Base-by-base conservation (phyloP, 2,113 vertebrate species). In the Periophthalmus modestus region DNA sequence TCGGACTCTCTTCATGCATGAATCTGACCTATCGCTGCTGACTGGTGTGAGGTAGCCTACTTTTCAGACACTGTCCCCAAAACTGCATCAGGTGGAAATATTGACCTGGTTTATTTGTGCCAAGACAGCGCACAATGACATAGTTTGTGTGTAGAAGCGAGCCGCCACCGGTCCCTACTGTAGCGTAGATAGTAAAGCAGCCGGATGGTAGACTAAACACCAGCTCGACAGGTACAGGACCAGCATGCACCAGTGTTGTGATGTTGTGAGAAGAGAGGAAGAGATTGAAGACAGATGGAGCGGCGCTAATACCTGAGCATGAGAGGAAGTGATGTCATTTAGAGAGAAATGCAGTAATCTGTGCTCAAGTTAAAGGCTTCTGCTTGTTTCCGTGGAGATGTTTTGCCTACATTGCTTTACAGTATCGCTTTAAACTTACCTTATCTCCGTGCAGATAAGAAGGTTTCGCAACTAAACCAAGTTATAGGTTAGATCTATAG, bases 21-120 rank as follows among this genome's bases (percentile, higher is more conserved):
- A 61, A 61, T 23, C 58, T 33, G 58, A 15, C 58, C 58, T 6
- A 16, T 33, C 24, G 15, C 5, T 15, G 58, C 13, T 9, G 28
- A 34, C 59, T 34, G 59, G 59, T 62, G 59, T 10, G 28, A 62
- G 28, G 5, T 34, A 62, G 28, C 59, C 59, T 62, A 62, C 59
- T 62, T 62, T 62, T 7, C 59, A 62, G 14, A 10, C 24, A 18
- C 28, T 62, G 59, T 62, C 59, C 59, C 59, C 59, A 62, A 62
- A 62, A 62, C 59, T 18, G 59, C 59, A 34, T 62, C 59, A 62
- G 59, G 59, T 65, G 33, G 33, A 65, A 77, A 83, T 82, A 86
- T 85, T 89, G 85, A 89, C 82, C 77, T 83, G 80, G 80, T 83
- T 90, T 85, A 88, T 84, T 86, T 83, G 74, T 82, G 80, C 83